Evolutionary conservation across 37 sponge, comb jelly and placozoan species (phyloP).

Genomic region (Aplysina aerophoba): DNA sequence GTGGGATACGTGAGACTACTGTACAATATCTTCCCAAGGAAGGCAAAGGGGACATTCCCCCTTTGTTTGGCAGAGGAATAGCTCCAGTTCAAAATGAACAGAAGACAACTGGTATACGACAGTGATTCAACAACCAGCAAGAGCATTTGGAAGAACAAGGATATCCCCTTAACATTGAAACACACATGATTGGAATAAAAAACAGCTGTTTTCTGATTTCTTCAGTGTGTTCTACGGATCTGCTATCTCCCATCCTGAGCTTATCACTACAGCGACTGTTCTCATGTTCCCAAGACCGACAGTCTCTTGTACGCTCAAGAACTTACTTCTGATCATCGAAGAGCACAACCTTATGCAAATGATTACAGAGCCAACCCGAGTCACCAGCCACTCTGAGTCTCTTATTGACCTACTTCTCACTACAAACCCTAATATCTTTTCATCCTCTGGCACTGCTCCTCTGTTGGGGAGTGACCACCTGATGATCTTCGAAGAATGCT

Average conservation of each 20-base stretch:
- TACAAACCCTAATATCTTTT: not conserved
- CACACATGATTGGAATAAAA: too few relatives aligned
- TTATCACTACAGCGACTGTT: too few relatives aligned
- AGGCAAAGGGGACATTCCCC: too few relatives aligned
- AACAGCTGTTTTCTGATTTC: not conserved
- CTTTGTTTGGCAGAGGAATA: too few relatives aligned
- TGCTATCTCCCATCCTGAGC: not conserved
- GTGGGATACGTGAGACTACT: too few relatives aligned
- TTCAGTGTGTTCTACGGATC: not conserved
- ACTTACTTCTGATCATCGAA: not conserved
- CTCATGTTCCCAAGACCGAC: not conserved
- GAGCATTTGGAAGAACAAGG: too few relatives aligned
- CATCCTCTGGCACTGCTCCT: conserved; percentile 11
- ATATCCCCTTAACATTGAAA: too few relatives aligned
- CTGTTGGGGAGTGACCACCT: conserved; percentile 9
- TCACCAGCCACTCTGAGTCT: not conserved
- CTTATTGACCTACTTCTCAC: conserved; percentile 11
- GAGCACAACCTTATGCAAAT: conserved; percentile 3
- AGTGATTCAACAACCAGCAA: too few relatives aligned
- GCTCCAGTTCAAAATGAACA: too few relatives aligned
- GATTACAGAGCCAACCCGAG: conserved; percentile 12
- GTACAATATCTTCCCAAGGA: too few relatives aligned
- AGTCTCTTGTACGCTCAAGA: not conserved
- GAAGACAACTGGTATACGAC: too few relatives aligned
- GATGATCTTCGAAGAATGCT: conserved; percentile 2